Evolutionary conservation across 2,888 invertebrate genomes (phyloP), one percentile per base, ranked within the genome.

Genomic region (Drosophila ezoana): DNA sequence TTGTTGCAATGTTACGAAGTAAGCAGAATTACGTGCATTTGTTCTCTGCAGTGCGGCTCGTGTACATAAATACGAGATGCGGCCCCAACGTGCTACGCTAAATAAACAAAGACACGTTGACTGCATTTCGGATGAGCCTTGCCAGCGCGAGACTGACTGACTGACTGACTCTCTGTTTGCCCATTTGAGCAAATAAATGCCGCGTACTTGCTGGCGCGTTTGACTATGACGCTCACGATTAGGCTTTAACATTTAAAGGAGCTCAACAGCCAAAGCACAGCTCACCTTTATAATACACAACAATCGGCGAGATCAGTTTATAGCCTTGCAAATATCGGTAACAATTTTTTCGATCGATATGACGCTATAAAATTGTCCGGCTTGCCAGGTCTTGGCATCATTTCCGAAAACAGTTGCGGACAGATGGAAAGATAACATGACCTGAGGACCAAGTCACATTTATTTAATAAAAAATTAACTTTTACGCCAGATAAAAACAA

Each of bases 1-100:
- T 70, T 76, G 86, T 81, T 78, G 74, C 81, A 76, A 74, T 83
- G 75, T 60, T 71, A 79, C 79, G 68, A 77, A 87, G 90, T 87
- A 83, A 83, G 87, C 88, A 88, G 79, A 89, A 89, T 84, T 90
- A 89, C 89, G 89, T 90, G 90, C 90, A 81, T 86, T 90, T 90
- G 90, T 89, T 89, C 87, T 84, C 82, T 79, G 85, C 85, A 84
- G 71, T 81, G 81, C 67, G 64, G 73, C 78, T 79, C 90, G 89
- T 90, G 84, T 85, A 90, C 89, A 90, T 87, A 89, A 89, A 88
- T 84, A 81, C 85, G 79, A 79, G 64, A 56, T 67, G 70, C 56
- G 66, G 44, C 58, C 56, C 14, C 70, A 57, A 66, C 63, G 58
- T 72, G 58, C 71, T 72, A 58, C 80, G 76, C 67, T 73, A 73